phyloP scores from a whole-genome alignment of 1,140 invertebrate genomes.

The Pogonomyrmex barbatus region DNA sequence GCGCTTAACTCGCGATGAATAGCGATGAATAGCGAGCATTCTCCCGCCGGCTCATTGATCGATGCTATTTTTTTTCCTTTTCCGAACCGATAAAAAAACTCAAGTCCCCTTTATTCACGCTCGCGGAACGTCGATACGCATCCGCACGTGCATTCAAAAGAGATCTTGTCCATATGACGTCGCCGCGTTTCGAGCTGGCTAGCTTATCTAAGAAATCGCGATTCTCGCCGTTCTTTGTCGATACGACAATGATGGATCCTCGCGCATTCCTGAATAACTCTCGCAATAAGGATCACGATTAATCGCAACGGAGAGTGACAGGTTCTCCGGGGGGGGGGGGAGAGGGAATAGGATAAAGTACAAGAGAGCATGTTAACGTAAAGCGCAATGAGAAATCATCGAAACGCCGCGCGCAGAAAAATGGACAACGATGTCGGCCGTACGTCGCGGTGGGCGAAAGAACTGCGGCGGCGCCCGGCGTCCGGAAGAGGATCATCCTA shows the following conservation, averaged over 20 bases:
- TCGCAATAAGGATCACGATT: not conserved
- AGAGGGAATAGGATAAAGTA: not conserved
- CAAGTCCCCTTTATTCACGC: not conserved
- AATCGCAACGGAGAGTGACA: slow-evolving; percentile 6
- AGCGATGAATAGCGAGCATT: not conserved
- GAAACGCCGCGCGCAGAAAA: slow-evolving; percentile 75
- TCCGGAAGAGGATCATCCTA: slow-evolving; percentile 75
- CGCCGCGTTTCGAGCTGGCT: slow-evolving; percentile 70
- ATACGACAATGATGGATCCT: not conserved
- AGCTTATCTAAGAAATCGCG: not conserved
- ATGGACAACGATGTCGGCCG: slow-evolving; percentile 85
- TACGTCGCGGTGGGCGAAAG: slow-evolving; percentile 86
- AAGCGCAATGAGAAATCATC: slow-evolving; percentile 55
- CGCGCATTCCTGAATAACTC: not conserved
- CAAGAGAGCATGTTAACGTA: not conserved
- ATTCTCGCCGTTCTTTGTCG: not conserved
- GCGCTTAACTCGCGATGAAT: slow-evolving; percentile 22
- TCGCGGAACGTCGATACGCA: slow-evolving; percentile 69
- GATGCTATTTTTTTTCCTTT: not conserved
- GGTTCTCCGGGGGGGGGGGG: slow-evolving; percentile 3
- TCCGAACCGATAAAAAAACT: not conserved
- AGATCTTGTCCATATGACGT: slow-evolving; percentile 78
- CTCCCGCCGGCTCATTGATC: not conserved
- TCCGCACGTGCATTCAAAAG: slow-evolving; percentile 50
- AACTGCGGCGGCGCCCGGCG: slow-evolving; percentile 84